phyloP scores from a whole-genome alignment of 2,113 vertebrate genomes.

The Cepphus grylle region DNA sequence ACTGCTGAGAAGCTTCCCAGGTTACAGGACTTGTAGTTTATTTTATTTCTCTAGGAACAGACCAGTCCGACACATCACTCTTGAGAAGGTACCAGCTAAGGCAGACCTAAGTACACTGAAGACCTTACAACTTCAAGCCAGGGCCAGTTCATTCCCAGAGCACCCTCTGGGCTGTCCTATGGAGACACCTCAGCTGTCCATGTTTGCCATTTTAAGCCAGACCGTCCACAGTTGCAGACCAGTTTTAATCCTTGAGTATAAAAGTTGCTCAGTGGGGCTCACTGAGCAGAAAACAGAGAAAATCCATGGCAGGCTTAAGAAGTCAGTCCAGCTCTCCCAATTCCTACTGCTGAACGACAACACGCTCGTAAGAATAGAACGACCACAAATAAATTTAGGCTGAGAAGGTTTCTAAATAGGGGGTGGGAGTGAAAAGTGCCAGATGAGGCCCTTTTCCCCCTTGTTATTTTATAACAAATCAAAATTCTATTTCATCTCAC shows the following conservation, averaged over 20 bases:
- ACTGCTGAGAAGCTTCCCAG: neutral
- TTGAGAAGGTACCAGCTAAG: neutral
- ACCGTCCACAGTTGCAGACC: neutral
- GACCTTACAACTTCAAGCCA: neutral
- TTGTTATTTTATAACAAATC: neutral
- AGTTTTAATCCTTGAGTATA: neutral
- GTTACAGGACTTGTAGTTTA: neutral
- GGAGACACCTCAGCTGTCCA: neutral
- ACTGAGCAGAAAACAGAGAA: neutral
- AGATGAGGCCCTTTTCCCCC: neutral
- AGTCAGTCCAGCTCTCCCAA: neutral
- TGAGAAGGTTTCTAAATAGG: neutral
- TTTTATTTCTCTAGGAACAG: neutral
- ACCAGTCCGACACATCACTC: neutral
- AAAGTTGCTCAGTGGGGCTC: neutral
- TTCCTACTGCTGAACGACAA: neutral
- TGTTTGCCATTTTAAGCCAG: neutral
- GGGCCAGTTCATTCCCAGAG: neutral
- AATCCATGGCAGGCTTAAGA: neutral
- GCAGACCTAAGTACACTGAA: accelerated
- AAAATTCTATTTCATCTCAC: neutral
- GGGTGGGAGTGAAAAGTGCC: neutral
- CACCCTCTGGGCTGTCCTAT: neutral
- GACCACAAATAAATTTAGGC: neutral
- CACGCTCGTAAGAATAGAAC: neutral